Percentiles rank a stretch among this genome's conserved stretches.
Conservation (phyloP, 2,888 invertebrate genomes). For the Eupithecia dodoneata region DNA sequence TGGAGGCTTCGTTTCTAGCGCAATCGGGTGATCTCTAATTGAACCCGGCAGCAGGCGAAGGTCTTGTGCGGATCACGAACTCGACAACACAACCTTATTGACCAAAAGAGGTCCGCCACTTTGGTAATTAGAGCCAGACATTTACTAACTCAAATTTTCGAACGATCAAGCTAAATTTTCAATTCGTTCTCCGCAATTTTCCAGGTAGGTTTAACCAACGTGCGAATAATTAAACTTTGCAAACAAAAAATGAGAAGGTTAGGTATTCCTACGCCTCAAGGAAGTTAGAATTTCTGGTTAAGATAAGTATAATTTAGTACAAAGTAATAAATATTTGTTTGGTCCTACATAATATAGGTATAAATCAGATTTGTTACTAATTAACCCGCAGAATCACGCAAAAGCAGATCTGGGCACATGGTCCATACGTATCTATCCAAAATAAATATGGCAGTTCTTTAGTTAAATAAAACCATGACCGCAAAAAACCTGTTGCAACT, state of each 20-base stretch:
- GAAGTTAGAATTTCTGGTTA: background rate
- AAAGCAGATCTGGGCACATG: background rate
- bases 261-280: background rate
- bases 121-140: conserved; percentile 34
- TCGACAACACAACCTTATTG: conserved; percentile 47
- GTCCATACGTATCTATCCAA: background rate
- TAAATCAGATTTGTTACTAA: background rate
- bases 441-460: background rate
- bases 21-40: conserved; percentile 71
- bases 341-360: background rate
- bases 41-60: conserved; percentile 69
- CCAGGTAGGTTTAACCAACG: background rate
- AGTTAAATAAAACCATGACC: background rate
- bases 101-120: conserved; percentile 48
- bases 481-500: background rate
- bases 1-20: conserved; percentile 64
- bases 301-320: background rate
- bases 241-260: background rate
- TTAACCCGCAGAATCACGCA: background rate
- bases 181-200: conserved; percentile 15
- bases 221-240: background rate
- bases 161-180: conserved; percentile 17
- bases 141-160: background rate
- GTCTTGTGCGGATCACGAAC: conserved; percentile 59
- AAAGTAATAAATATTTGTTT: background rate